Conservation (phyloP, 2,888 invertebrate species). For the Ichneumoninae sp. region DNA sequence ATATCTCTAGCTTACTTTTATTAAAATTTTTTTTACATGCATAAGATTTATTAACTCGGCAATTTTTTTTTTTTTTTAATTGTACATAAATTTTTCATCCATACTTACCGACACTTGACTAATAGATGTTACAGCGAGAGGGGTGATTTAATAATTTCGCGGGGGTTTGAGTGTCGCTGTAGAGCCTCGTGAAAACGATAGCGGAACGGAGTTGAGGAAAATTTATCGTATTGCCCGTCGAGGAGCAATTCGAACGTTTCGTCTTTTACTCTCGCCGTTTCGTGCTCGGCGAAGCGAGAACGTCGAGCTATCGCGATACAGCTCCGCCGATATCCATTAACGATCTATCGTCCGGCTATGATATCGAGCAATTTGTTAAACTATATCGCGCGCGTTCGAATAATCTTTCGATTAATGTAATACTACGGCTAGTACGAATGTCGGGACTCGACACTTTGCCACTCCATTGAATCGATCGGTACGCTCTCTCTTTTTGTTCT, state of each 20-base stretch:
- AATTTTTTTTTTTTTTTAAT: slow-evolving; percentile 1
- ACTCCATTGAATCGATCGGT: slow-evolving; percentile 7
- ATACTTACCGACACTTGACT: slow-evolving; percentile 9
- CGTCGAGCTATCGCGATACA: not conserved
- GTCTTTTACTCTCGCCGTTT: slow-evolving; percentile 11
- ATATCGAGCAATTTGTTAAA: slow-evolving; percentile 13
- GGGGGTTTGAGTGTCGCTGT: slow-evolving; percentile 6
- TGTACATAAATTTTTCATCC: slow-evolving; percentile 44
- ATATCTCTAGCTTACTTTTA: slow-evolving; percentile 30
- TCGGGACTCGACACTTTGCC: slow-evolving; percentile 2
- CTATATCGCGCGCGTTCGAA: slow-evolving; percentile 5
- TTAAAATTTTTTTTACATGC: not conserved
- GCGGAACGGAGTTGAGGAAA: slow-evolving; percentile 5
- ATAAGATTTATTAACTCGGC: slow-evolving; percentile 15
- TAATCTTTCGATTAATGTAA: slow-evolving; percentile 22
- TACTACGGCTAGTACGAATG: slow-evolving; percentile 13
- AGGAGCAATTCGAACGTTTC: not conserved
- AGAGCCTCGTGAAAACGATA: slow-evolving; percentile 18
- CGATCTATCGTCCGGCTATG: slow-evolving; percentile 11
- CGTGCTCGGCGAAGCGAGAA: slow-evolving; percentile 38
- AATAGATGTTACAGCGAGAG: slow-evolving; percentile 37
- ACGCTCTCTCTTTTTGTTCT: not conserved
- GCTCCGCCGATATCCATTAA: slow-evolving; percentile 26
- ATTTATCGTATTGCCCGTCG: slow-evolving; percentile 36
- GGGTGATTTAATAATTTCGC: slow-evolving; percentile 38